phyloP scores from a whole-genome alignment of 2,797 vertebrate genomes.

The Channallabes apus region DNA sequence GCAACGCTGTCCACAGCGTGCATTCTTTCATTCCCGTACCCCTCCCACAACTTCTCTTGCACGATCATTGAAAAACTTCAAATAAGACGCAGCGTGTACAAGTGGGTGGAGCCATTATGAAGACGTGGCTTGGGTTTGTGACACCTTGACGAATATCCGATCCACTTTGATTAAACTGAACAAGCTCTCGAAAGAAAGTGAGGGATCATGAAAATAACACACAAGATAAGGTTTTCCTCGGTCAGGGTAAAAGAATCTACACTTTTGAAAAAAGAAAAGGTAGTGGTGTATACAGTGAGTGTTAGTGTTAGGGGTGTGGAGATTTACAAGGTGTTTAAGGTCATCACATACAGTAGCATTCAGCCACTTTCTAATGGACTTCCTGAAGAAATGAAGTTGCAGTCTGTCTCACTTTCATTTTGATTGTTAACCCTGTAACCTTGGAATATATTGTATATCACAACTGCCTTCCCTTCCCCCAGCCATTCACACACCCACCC shows the following conservation, averaged over 20 bases:
- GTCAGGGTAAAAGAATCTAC: not conserved
- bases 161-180: not conserved
- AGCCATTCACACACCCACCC: slow-evolving; percentile 18
- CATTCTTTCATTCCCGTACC: not conserved
- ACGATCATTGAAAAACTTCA: not conserved
- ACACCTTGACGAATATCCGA: not conserved
- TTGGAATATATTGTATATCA: slow-evolving; percentile 15
- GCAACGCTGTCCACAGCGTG: not conserved
- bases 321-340: not conserved
- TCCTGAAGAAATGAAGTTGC: not conserved
- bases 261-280: not conserved
- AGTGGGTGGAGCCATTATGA: not conserved
- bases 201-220: not conserved
- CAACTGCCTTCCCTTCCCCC: slow-evolving; percentile 19
- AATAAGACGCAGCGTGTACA: not conserved
- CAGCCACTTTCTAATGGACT: not conserved
- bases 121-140: not conserved
- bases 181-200: not conserved
- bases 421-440: slow-evolving; percentile 26
- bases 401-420: not conserved
- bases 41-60: not conserved
- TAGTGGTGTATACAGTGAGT: not conserved
- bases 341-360: not conserved
- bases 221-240: not conserved
- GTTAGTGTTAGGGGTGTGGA: no score